A percentile compares a stretch with the other conserved stretches of the same genome.
Evolutionary conservation across 2,113 vertebrate species (phyloP).

Genomic region (Oceanodroma tethys): DNA sequence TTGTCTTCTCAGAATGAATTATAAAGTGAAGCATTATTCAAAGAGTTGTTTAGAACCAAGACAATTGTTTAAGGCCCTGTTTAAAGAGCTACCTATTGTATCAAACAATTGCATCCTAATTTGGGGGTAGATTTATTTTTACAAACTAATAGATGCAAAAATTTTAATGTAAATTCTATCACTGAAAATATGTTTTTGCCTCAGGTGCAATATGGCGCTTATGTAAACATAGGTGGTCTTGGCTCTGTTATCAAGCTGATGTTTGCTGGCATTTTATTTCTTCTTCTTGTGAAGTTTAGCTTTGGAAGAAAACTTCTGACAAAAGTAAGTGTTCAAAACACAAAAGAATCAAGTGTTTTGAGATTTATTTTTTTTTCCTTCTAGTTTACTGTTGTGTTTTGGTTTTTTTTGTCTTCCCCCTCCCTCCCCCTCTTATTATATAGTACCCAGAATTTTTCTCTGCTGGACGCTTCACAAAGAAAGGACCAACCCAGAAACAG

Average conservation of each 20-base stretch:
- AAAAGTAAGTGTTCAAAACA: conserved; percentile 78
- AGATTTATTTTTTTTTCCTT: neutral
- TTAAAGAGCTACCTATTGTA: neutral
- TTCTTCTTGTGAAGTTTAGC: conserved; percentile 86
- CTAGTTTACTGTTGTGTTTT: neutral
- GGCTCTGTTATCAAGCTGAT: conserved; percentile 83
- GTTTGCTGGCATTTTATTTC: conserved; percentile 89
- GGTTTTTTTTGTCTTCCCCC: too few species aligned
- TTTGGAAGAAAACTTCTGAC: conserved; percentile 89
- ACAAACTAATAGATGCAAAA: neutral
- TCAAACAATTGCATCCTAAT: neutral
- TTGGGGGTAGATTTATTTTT: neutral
- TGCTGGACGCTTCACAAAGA: conserved; percentile 58
- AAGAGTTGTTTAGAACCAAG: neutral
- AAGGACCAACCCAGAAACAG: conserved; percentile 93
- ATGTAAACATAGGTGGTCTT: conserved; percentile 81
- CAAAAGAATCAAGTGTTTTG: neutral
- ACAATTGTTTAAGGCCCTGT: neutral
- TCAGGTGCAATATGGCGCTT: conserved; percentile 91
- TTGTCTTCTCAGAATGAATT: neutral
- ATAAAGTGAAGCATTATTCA: neutral
- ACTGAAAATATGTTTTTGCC: neutral
- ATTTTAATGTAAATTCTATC: neutral
- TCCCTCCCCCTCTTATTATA: neutral
- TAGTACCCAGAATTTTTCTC: conserved; percentile 94